Base-by-base conservation (phyloP, 2,797 vertebrate genomes). In the Sylvilagus floridanus region DNA sequence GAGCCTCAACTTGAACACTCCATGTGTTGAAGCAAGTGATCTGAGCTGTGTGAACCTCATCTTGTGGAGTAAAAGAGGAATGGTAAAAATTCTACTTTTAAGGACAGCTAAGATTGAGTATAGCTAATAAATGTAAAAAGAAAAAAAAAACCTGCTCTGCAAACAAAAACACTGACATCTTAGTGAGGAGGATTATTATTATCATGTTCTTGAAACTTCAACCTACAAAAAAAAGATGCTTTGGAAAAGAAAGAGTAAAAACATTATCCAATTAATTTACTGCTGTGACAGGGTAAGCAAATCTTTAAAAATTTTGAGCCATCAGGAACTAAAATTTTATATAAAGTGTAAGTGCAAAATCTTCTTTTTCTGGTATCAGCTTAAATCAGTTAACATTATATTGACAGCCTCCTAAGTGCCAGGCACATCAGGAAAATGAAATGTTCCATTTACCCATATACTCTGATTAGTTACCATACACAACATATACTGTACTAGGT, bases 291-390 rank as follows among this genome's bases (percentile, higher is more conserved):
- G 22, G 52, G 83, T 83, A 52, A 42, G 50, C 19, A 81, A 83
- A 72, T 57, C 28, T 81, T 88, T 37, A 69, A 92, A 47, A 47
- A 14, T 14, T 32, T 14, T 32, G 35, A 88, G 14, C 28, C 84
- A n/a, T 47, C 52, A 22, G 68, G 30, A 76, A 89, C 42, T 73
- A 83, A 91, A 94, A 65, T 81, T 84, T 47, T 30, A 86, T 28
- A 90, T 60, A 77, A 94, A 95, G 89, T 57, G 8, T 37, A 93
- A 81, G 3, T 42, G 71, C 24, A 93, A 85, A 91, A 90, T 77
- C 62, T 82, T 77, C 26, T 91, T 19, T 72, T 96, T 52, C 42
- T 85, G 47, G 7, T 7, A 93, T 84, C 28, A 88, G 71, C 11
- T 62, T 73, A 83, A 57, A 86, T 85, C 37, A 91, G 60, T 30